Evolutionary conservation across 2,797 vertebrate species (phyloP), one percentile per base, ranked within the genome.

Genomic region (Staurois parvus): DNA sequence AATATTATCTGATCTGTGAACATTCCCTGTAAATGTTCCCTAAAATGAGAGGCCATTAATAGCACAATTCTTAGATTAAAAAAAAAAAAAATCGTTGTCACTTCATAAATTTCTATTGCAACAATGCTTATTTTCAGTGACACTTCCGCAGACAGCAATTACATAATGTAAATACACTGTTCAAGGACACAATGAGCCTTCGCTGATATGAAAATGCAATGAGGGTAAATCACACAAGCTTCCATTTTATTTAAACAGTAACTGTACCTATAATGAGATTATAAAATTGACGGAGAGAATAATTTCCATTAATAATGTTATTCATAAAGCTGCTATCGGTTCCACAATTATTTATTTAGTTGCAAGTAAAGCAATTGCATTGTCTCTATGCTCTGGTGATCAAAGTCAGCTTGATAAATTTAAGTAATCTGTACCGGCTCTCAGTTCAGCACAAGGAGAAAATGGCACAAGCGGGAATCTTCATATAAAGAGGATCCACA

Each of bases 271-370:
- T 78, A 70, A 84, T 72, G 66, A 72, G 75, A 68, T 77, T 69
- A 78, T 84, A 84, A 84, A 84, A 37, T 78, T 84, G 48, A 84
- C 45, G 42, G 32, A 72, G 48, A 78, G 67, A 37, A 68, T 69
- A 56, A 78, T 84, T 78, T 78, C 37, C 75, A 70, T 72, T 84
- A 72, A 76, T 83, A 77, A 84, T 84, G 37, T 37, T 72, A 78
- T 78, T 84, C 67, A 62, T 72, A 84, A 84, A 28, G 30, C 75
- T n/a, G 28, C 67, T 84, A 77, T 37, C 82, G 77, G 77, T 78
- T 48, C 83, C 48, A 67, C 74, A 84, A 59, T 78, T 84, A 72
- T 84, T 78, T 78, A 70, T 84, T 84, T 67, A 84, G 83, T 68
- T 77, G 48, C 75, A 84, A 84, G 48, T 30, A 64, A 84, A 77